These are phyloP conservation scores for Motacilla tschutschensis DNA, from an alignment of 2,113 vertebrate species.

Conservation along the genomic window DNA sequence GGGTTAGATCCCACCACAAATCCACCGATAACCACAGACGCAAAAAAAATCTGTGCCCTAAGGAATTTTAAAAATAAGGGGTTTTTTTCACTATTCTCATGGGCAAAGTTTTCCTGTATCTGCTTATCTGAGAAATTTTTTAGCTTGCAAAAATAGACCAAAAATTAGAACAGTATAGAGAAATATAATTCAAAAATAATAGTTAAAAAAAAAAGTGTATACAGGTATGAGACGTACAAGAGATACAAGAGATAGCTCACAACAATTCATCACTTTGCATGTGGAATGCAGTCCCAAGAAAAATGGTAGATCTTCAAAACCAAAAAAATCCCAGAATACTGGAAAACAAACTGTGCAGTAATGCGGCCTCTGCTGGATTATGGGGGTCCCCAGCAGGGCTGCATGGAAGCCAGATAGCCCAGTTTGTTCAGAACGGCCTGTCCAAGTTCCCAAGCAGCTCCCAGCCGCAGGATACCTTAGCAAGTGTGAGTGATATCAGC, in stretches of 20 bases:
- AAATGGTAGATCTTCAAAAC: neutral
- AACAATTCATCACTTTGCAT: rapidly evolving
- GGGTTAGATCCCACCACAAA: neutral
- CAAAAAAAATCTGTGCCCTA: neutral
- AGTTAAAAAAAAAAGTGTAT: neutral
- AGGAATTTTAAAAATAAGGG: neutral
- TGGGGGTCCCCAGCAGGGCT: too few relatives aligned
- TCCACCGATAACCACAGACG: neutral
- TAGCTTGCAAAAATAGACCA: neutral
- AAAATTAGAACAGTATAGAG: neutral
- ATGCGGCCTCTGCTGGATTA: too few relatives aligned
- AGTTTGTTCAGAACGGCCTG: too few relatives aligned
- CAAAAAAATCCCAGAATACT: neutral
- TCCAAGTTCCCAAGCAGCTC: too few relatives aligned
- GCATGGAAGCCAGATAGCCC: too few relatives aligned
- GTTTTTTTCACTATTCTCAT: neutral
- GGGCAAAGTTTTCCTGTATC: neutral
- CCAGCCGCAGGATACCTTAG: too few relatives aligned
- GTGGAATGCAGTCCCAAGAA: rapidly evolving
- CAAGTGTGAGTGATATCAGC: too few relatives aligned
- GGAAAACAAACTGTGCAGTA: neutral
- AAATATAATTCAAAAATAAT: neutral
- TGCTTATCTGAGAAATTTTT: neutral
- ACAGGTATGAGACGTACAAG: neutral
- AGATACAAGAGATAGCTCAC: neutral